phyloP scores from a whole-genome alignment of 2,888 invertebrate species.

The Clanis bilineata region DNA sequence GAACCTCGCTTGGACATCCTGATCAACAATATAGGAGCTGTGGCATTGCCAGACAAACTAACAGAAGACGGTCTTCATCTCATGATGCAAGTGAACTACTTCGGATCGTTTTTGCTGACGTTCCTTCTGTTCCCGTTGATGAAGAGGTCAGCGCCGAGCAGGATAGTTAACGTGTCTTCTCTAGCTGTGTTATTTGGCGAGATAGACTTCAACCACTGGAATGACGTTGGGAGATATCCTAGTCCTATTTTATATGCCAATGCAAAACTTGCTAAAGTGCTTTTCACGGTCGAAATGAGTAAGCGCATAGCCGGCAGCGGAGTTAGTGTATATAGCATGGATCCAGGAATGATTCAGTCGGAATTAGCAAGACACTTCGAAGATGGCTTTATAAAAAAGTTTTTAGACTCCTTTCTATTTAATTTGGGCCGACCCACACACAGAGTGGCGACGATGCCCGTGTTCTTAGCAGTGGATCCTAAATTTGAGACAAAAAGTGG shows the following conservation, averaged over 20 bases:
- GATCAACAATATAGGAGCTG: conserved; percentile 76
- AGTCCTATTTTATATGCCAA: conserved; percentile 83
- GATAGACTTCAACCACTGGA: conserved; percentile 87
- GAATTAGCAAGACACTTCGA: conserved; percentile 86
- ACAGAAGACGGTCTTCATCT: conserved; percentile 84
- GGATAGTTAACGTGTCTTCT: conserved; percentile 60
- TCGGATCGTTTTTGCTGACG: conserved; percentile 59
- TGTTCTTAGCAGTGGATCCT: conserved; percentile 55
- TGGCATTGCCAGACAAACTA: conserved; percentile 59
- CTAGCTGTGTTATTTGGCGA: conserved; percentile 85
- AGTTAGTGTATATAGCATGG: conserved; percentile 90
- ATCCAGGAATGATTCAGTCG: conserved; percentile 90
- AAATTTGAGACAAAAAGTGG: conserved; percentile 50
- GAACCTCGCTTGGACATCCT: conserved; percentile 74
- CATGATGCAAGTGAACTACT: conserved; percentile 83
- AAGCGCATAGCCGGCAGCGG: conserved; percentile 63
- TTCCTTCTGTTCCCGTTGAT: conserved; percentile 58
- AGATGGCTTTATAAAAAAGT: conserved; percentile 32
- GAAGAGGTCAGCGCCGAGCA: conserved; percentile 55
- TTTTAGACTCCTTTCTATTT: conserved; percentile 42
- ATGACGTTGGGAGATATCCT: conserved; percentile 83
- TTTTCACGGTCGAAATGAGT: conserved; percentile 79
- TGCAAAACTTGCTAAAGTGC: conserved; percentile 55
- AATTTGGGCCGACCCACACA: conserved; percentile 46
- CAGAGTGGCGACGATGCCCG: conserved; percentile 54